Base-by-base conservation (phyloP, 2,797 vertebrate species). In the Halcyon smyrnensis region DNA sequence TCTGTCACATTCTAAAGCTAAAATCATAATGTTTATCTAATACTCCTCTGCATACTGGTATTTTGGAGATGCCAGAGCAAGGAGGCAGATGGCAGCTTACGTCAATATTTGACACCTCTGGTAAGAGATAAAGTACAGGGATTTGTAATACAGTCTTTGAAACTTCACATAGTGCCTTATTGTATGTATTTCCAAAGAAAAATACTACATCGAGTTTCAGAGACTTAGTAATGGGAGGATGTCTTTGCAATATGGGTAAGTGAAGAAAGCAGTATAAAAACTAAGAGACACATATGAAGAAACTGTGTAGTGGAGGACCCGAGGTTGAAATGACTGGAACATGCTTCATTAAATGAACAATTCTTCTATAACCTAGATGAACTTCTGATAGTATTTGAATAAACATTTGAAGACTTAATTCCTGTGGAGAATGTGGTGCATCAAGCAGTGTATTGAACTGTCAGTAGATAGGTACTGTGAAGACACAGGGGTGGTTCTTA, bases 261-360 rank as follows among this genome's bases (percentile, higher is more conserved):
- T 41, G 14, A 64, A 59, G 16, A 63, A 50, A 87, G 2, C 23
- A 36, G 18, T n/a, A 34, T 39, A 27, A 79, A 93, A 43, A 30
- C 11, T 60, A 43, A 75, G 39, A 8, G 5, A 1, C 27, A 46
- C 2, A 25, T 32, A 51, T 8, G 84, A 68, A 10, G 20, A 68
- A 70, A 78, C 24, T 0, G 0, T 82, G 15, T 8, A 65, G 16
- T 53, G 9, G 18, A 51, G 43, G 5, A n/a, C 25, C 30, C 16
- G 3, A 87, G 20, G 39, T 57, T 87, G 25, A 74, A 87, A 84
- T 51, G 3, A 39, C 28, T 53, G 18, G 9, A 70, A 78, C 48
- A 2, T 4, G 34, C 84, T 80, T 79, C 4, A 70, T 75, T 87
- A 83, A 50, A 65, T 32, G 6, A 84, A 46, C 17, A 48, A 5